Evolutionary conservation across 2,113 vertebrate genomes (phyloP), one percentile per base, ranked within the genome.

Genomic region (Microtus ochrogaster): DNA sequence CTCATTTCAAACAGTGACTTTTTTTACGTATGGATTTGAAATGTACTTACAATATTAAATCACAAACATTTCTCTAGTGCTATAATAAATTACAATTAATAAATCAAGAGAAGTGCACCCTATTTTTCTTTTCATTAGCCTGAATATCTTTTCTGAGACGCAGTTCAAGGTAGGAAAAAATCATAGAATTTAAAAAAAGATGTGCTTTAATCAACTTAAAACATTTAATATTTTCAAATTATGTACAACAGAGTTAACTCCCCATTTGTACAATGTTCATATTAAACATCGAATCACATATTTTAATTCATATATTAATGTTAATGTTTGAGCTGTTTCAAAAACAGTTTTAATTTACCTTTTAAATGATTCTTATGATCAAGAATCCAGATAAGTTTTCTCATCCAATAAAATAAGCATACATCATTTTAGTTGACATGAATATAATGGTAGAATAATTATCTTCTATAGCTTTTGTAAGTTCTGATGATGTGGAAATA

Each of bases 231-330:
- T 98, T 97, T 96, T 97, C 39, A 95, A 91, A 93, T 76, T 93
- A 47, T 97, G n/a, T 96, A 95, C 92, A 78, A 96, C 95, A 98
- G 89, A 70, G 96, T 94, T 81, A 95, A 47, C 74, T 95, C 61
- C 97, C 97, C 83, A 97, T 74, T 72, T 96, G 94, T 87, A 82
- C 96, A 96, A 97, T 97, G 94, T 96, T 97, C 97, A 95, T 61
- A 14, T 93, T 95, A 79, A 36, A 92, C 28, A 81, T 96, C 91
- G 91, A 22, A 1, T 7, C 36, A 47, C 55, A 10, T 21, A 79
- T 97, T 98, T 97, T 36, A 66, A 21, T 26, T 77, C 11, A n/a
- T 7, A 49, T 6, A 61, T 65, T 63, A 77, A n/a, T 24, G 12
- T 33, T n/a, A 49, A 16, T 24, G 17, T 90, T 95, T 89, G 82